Evolutionary conservation across 2,113 vertebrate genomes (phyloP), one percentile per base, ranked within the genome.

Genomic region (Colinus virginianus): DNA sequence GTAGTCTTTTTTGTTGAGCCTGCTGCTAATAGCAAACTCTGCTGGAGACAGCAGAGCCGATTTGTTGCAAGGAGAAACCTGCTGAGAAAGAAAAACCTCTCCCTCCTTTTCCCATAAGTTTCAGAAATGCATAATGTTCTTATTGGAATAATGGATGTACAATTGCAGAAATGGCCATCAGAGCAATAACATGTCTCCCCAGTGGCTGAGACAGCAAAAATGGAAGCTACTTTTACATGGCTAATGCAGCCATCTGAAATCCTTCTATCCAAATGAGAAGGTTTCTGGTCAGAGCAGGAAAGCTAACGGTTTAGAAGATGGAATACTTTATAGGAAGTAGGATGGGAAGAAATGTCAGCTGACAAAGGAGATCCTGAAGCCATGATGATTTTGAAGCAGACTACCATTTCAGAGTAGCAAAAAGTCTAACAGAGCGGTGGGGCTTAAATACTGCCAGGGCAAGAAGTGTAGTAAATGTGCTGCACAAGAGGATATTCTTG

Each of bases 1-100:
- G 21, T 61, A 45, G 18, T 30, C 48, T 43, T 71, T 90, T 83
- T 64, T 78, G 13, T 75, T 51, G 43, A 51, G 13, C 15, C 17
- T 77, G 10, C 42, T 89, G 42, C 67, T 69, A 59, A 32, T 53
- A 74, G 77, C 15, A 67, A 78, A 23, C 46, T 82, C 34, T 64
- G 43, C 64, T 84, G 56, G 80, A 78, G 93, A 63, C 0, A 80
- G 12, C 48, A 64, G 46, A 75, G 48, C 3, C 56, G n/a, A 40
- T 51, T 78, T 51, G 36, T 49, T 51, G 45, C 26, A 49, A 62
- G 8, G 59, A 46, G 17, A 56, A 90, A 36, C 30, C 6, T 40
- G 14, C 45, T 93, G 63, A 72, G 70, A 95, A 93, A 78, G 11
- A n/a, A 36, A 68, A 90, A 72, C 26, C 53, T 91, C 25, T 13